A percentile compares a stretch with the other conserved stretches of the same genome.
These are phyloP conservation scores for Therioaphis trifolii DNA, from an alignment of 2,888 invertebrate species.

Conservation along the genomic window DNA sequence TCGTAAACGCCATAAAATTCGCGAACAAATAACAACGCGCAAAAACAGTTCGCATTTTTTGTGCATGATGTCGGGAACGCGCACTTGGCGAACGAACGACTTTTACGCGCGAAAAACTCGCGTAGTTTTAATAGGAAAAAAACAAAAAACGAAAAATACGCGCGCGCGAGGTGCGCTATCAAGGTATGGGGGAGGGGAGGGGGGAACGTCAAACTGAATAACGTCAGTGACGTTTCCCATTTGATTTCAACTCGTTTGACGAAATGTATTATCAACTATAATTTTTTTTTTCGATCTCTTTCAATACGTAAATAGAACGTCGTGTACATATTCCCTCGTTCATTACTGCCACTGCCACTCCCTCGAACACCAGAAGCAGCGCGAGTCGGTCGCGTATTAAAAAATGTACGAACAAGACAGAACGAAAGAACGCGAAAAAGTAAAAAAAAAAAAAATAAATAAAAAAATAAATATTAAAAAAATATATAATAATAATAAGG, in stretches of 20 bases:
- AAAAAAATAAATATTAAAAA: background rate
- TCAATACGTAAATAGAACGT: background rate
- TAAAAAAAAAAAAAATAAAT: background rate
- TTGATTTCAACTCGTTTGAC: slow-evolving; percentile 35
- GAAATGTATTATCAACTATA: slow-evolving; percentile 39
- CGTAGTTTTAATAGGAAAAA: no score
- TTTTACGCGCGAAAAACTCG: no score
- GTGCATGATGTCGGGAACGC: no score
- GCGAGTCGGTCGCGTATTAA: slow-evolving; percentile 14
- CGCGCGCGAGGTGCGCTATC: no score
- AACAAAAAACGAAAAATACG: no score
- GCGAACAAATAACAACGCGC: no score
- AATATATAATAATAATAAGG: no score
- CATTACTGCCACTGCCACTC: background rate
- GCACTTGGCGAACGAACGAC: no score
- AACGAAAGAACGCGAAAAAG: background rate
- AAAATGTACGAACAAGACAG: slow-evolving; percentile 19
- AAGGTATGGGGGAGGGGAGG: no score
- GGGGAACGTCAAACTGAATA: slow-evolving; percentile 13
- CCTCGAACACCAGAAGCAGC: background rate
- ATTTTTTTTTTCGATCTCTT: slow-evolving; percentile 13
- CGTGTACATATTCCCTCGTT: slow-evolving; percentile 2
- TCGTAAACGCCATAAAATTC: no score
- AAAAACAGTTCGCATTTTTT: no score
- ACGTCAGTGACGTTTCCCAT: slow-evolving; percentile 42